phyloP scores from a whole-genome alignment of 2,113 vertebrate genomes.

The Clupea harengus region DNA sequence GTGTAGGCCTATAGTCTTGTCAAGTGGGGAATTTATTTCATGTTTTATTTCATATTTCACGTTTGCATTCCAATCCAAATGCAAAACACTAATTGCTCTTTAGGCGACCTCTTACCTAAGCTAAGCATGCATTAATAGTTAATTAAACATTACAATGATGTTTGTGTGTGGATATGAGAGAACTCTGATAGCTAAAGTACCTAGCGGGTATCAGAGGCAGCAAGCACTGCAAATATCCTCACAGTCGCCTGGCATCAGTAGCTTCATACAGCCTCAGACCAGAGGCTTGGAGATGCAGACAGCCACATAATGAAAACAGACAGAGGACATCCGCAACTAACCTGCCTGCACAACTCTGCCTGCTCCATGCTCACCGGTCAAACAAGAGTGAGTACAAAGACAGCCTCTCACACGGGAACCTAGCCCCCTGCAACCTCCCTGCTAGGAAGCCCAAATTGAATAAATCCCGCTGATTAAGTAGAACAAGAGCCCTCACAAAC shows the following conservation, averaged over 20 bases:
- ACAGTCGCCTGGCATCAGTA: neutral
- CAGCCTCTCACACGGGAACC: neutral
- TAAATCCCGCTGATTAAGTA: slow-evolving; percentile 2
- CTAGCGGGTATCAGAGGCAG: too few species aligned
- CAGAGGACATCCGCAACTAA: neutral
- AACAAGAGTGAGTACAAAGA: neutral
- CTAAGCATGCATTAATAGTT: too few species aligned
- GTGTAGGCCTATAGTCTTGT: too few species aligned
- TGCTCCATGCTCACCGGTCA: neutral
- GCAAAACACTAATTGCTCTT: too few species aligned
- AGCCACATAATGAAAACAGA: neutral
- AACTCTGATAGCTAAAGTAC: neutral
- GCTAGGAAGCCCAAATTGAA: slow-evolving; percentile 6
- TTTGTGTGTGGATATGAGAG: neutral
- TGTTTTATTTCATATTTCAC: too few species aligned
- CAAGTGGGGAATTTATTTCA: too few species aligned
- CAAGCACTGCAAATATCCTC: neutral
- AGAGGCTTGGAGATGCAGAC: neutral
- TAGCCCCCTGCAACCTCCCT: neutral
- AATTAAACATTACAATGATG: neutral
- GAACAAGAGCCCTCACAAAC: slow-evolving; percentile 6
- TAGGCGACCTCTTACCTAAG: too few species aligned
- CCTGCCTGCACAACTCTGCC: neutral
- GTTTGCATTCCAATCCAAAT: too few species aligned
- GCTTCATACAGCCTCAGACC: neutral